Evolutionary conservation across 2,888 invertebrate species (phyloP).

Genomic region (Nysson spinosus): DNA sequence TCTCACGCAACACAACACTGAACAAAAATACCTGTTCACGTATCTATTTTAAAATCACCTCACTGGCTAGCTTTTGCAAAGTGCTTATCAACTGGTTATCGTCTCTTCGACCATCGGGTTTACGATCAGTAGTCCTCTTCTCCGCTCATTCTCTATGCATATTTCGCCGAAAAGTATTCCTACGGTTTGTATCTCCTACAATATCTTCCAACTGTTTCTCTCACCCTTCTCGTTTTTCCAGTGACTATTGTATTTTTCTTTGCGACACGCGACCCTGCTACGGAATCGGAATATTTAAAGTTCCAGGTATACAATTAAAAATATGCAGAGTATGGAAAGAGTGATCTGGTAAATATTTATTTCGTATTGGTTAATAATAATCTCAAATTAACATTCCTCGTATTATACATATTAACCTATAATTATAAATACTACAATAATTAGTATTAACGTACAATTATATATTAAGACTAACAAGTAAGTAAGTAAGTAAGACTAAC

Average conservation of each 20-base stretch:
- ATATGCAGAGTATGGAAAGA: conserved; percentile 5
- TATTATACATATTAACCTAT: no score
- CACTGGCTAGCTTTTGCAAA: conserved; percentile 1
- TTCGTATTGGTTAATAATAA: no score
- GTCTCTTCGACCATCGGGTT: neutral
- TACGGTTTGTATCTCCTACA: neutral
- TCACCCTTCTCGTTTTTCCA: neutral
- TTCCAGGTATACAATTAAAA: conserved; percentile 35
- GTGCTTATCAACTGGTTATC: conserved; percentile 32
- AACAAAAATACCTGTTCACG: neutral
- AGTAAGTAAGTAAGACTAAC: no score
- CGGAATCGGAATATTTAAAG: no score
- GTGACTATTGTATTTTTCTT: neutral
- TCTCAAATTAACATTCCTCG: no score
- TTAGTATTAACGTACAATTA: no score
- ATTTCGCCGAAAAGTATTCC: conserved; percentile 4
- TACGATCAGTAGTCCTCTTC: conserved; percentile 13
- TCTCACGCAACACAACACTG: neutral
- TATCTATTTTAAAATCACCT: conserved; percentile 30
- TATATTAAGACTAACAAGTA: no score
- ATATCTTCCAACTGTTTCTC: neutral
- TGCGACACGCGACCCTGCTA: no score
- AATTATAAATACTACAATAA: no score
- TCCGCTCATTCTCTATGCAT: neutral
- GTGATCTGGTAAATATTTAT: no score